Conservation (phyloP, 2,113 vertebrate genomes). For the Amblyopsis rosae region DNA sequence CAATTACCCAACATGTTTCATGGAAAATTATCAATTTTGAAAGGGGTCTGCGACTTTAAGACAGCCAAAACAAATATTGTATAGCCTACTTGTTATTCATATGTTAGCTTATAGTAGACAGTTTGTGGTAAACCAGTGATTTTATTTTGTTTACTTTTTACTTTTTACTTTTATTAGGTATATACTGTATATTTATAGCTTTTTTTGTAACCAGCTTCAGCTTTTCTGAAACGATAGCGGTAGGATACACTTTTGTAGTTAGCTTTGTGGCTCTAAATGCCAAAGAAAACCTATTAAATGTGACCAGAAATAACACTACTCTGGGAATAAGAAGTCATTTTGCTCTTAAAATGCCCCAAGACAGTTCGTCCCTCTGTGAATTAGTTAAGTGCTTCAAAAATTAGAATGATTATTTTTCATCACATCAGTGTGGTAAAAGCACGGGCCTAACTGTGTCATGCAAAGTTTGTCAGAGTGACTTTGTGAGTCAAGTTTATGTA, state of each 20-base stretch:
- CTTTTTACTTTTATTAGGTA: not conserved
- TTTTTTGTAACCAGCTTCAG: constrained; percentile 7
- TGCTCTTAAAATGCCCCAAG: constrained; percentile 16
- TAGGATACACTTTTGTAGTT: constrained; percentile 7
- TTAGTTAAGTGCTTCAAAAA: constrained; percentile 30
- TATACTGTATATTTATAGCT: not conserved
- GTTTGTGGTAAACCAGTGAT: no score
- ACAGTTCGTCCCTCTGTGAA: constrained; percentile 12
- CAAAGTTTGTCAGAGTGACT: not conserved
- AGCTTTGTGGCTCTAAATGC: constrained; percentile 5
- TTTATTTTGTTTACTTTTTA: not conserved
- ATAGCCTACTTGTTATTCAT: no score
- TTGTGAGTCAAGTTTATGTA: not conserved
- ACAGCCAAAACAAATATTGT: no score
- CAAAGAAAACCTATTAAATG: constrained; percentile 30
- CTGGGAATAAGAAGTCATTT: constrained; percentile 27
- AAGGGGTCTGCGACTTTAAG: no score
- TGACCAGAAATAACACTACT: constrained; percentile 27
- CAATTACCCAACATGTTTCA: no score
- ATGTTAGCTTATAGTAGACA: no score
- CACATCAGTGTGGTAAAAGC: not conserved
- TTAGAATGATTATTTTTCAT: constrained; percentile 27
- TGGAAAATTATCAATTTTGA: no score
- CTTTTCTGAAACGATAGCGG: not conserved
- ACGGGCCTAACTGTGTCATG: not conserved